These are phyloP conservation scores for Rhopalosiphum maidis DNA, from an alignment of 1,140 invertebrate genomes.

Conservation along the genomic window DNA sequence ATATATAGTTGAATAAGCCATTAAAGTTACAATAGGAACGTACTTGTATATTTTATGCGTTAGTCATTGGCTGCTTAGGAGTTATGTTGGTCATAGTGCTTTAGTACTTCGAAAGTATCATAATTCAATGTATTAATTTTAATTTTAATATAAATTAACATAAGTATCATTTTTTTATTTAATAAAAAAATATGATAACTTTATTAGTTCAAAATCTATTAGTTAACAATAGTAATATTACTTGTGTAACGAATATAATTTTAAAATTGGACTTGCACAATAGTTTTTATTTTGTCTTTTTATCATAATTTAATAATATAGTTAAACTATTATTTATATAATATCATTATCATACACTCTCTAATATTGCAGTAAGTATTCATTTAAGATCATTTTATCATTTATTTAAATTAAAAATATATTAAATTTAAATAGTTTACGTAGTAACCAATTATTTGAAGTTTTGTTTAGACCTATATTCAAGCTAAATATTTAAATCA, in stretches of 20 bases:
- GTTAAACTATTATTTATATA: not conserved
- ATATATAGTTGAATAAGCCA: not conserved
- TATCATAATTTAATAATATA: not conserved
- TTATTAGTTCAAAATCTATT: not conserved
- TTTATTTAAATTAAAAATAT: not conserved
- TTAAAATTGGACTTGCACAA: constrained; percentile 38
- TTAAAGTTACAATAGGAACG: not conserved
- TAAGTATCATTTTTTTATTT: not conserved
- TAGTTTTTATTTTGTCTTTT: not conserved
- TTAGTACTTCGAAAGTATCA: not conserved
- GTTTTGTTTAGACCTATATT: not conserved
- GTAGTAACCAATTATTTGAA: not conserved
- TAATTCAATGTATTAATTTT: not conserved
- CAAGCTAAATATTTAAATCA: not conserved
- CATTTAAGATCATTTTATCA: not conserved
- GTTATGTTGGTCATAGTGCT: not conserved
- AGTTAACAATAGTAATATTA: not conserved
- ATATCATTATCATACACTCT: not conserved
- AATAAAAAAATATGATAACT: not conserved
- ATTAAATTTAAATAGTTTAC: not conserved
- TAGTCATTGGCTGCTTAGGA: not conserved
- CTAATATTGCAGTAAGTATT: not conserved
- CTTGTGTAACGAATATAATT: constrained; percentile 38
- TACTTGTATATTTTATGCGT: not conserved
- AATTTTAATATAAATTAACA: not conserved